Evolutionary conservation across 2,113 vertebrate species (phyloP).

Genomic region (Podiceps cristatus): DNA sequence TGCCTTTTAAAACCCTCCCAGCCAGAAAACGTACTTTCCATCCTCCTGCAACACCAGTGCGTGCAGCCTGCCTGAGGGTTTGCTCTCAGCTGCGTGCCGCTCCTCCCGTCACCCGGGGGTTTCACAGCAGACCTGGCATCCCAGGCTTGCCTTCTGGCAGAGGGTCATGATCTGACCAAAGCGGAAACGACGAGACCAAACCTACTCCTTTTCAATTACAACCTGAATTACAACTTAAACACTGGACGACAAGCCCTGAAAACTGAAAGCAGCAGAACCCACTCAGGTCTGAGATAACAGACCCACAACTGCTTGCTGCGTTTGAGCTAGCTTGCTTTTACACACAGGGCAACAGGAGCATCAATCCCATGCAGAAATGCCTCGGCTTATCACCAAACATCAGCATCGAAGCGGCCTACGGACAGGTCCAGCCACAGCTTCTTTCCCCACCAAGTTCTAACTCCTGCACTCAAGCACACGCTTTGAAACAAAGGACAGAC

Average conservation of each 20-base stretch:
- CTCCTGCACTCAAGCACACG: no score
- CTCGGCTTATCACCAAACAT: neutral
- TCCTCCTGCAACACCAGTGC: neutral
- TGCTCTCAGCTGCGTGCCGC: neutral
- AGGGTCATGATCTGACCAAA: neutral
- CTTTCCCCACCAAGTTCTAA: neutral
- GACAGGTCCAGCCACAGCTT: neutral
- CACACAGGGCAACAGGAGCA: neutral
- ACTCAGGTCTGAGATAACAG: neutral
- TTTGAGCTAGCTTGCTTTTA: neutral
- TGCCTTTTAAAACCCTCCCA: neutral
- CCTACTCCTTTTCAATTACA: neutral
- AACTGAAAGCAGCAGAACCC: neutral
- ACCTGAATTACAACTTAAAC: neutral
- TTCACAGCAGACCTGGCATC: neutral
- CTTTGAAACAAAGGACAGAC: neutral
- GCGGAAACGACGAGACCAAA: neutral
- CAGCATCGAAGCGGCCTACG: neutral
- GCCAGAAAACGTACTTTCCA: neutral
- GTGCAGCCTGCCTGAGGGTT: neutral
- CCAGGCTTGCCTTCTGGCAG: neutral
- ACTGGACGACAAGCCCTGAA: neutral
- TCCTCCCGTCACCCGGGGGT: neutral
- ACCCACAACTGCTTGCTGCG: neutral
- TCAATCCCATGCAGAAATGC: neutral